Evolutionary conservation across 2,888 invertebrate genomes (phyloP).

Genomic region (Diplazon laetatorius): DNA sequence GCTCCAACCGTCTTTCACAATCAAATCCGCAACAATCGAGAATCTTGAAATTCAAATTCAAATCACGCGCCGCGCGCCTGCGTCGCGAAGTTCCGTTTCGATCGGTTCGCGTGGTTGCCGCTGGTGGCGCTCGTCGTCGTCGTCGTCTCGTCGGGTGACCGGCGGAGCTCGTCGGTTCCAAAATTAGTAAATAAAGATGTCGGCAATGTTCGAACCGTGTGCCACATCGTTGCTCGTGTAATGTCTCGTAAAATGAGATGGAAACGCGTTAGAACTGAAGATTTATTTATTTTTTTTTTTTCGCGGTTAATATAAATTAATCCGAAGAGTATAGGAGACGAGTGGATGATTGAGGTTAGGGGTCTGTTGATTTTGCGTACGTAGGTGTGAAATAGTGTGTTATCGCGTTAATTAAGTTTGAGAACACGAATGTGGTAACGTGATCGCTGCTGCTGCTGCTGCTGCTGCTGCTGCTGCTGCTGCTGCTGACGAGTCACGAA

Average conservation of each 20-base stretch:
- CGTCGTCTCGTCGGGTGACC: no score
- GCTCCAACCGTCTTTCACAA: no score
- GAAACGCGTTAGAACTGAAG: conserved; percentile 71
- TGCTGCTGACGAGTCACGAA: conserved; percentile 44
- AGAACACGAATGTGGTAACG: conserved; percentile 39
- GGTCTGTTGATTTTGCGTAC: conserved; percentile 27
- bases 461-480: conserved; percentile 24
- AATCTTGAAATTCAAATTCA: no score
- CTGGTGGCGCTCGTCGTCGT: no score
- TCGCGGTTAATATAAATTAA: conserved; percentile 58
- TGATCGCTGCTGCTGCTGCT: conserved; percentile 12
- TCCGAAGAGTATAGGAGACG: conserved; percentile 34
- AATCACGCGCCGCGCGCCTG: no score
- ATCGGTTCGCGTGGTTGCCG: no score
- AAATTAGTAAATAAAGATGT: conserved; percentile 82
- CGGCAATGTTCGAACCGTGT: conserved; percentile 76
- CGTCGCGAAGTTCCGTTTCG: no score
- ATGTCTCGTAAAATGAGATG: conserved; percentile 77
- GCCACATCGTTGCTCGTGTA: conserved; percentile 74
- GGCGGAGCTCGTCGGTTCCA: no score
- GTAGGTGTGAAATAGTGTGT: conserved; percentile 45
- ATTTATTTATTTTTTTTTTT: no score
- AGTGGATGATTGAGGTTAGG: conserved; percentile 69
- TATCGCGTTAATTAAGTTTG: conserved; percentile 9
- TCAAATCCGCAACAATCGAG: no score